Conservation (phyloP, 2,113 vertebrate species). For the Saccopteryx leptura region DNA sequence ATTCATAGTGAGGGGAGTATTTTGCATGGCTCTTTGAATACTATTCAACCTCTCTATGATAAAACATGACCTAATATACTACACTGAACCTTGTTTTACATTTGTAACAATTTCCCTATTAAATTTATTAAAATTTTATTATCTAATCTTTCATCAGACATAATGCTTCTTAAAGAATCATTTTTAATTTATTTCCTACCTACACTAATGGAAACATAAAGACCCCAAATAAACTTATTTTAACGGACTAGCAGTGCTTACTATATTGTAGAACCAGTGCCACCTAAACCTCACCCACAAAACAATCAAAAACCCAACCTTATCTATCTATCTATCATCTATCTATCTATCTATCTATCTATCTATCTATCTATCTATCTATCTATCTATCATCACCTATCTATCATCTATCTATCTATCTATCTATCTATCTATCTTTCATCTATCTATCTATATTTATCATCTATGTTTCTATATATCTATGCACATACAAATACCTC, state of each 20-base stretch:
- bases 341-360: not conserved
- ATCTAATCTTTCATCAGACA: not conserved
- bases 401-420: not conserved
- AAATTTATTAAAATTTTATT: not conserved
- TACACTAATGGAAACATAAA: not conserved
- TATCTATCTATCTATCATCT: not conserved
- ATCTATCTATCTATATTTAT: not conserved
- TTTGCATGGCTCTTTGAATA: constrained; percentile 20
- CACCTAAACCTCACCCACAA: not conserved
- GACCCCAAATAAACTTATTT: not conserved
- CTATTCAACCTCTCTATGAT: not conserved
- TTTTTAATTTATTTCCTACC: not conserved
- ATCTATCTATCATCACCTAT: not conserved
- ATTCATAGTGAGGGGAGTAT: not conserved
- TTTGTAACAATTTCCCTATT: not conserved
- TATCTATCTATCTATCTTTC: not conserved
- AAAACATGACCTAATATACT: not conserved
- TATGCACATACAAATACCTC: not conserved
- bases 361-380: not conserved
- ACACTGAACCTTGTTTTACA: not conserved
- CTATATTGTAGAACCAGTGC: not conserved
- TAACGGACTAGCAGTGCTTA: not conserved
- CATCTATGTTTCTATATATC: not conserved
- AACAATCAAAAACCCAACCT: not conserved
- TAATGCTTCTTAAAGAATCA: not conserved